Evolutionary conservation across 2,797 vertebrate species (phyloP), one percentile per base, ranked within the genome.

Genomic region (Ambastaia sidthimunki): DNA sequence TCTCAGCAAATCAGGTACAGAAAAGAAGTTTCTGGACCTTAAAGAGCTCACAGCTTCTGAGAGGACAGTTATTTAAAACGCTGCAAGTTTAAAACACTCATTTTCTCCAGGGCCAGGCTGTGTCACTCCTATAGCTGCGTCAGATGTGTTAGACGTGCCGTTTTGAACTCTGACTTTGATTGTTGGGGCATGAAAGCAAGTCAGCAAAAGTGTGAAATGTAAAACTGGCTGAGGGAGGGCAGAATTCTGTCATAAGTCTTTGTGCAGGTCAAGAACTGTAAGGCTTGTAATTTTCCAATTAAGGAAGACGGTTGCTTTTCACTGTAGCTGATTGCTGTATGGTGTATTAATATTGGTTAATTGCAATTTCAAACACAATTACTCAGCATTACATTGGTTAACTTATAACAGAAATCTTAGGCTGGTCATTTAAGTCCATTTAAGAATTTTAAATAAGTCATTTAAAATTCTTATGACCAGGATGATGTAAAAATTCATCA

Each of bases 101-200:
- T 71, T 57, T 54, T 52, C 77, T 72, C 69, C 18, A 11, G 77
- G 60, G 69, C 59, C n/a, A 63, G 66, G 60, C 47, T 9, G 31
- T 75, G 82, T 81, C 74, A 75, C 37, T 79, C 21, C 59, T 67
- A 72, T 59, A 76, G 71, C 78, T 71, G 63, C 21, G 68, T 79
- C 82, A 70, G 76, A 74, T 68, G 19, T 83, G 63, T 69, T 65
- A 76, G 79, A 81, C 68, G 76, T 71, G 50, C 65, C 65, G 82
- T 78, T 83, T 71, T 85, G 82, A 85, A 76, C 84, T 85, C 82
- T 83, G 82, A 80, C 80, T 83, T 81, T 65, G 50, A 71, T 75
- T 82, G 84, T 76, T 76, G 72, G 65, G 76, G 76, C 28, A 78
- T 80, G 81, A 81, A 66, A 80, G 57, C 74, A 28, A 82, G 84